Evolutionary conservation across 1,140 invertebrate species (phyloP), one percentile per base, ranked within the genome.

Genomic region (Apis florea): DNA sequence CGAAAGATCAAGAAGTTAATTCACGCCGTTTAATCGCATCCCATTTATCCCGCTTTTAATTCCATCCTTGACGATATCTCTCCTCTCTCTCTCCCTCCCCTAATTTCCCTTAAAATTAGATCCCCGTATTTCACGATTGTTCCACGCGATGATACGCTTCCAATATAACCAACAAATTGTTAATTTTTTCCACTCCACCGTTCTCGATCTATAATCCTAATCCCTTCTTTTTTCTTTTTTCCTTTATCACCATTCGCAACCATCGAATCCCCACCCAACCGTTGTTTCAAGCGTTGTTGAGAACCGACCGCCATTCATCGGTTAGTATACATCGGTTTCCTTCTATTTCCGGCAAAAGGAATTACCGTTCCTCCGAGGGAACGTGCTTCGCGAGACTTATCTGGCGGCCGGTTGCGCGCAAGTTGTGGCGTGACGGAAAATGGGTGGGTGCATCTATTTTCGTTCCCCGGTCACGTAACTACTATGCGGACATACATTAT

Each of bases 381-480:
- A 84, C 73, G 82, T 86, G 72, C 72, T 64, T 40, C 82, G 77
- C 79, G 75, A 81, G 79, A 74, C 75, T 85, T 63, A 77, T 64
- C 82, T 71, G 53, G 47, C 69, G 61, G n/a, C 63, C 82, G 82
- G 31, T 40, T 58, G 81, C 80, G 85, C 81, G 66, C 76, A 59
- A 72, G 85, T 74, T 86, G 2, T 31, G 56, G 77, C 85, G 85
- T 87, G 85, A 84, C 86, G 83, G 86, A 84, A 87, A 87, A 87
- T 84, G 79, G 85, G 85, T 66, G 85, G 80, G 61, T 79, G 78
- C 83, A 76, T 87, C 86, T 87, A 87, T 87, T 87, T 87, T 87
- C 75, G 86, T 87, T 87, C 74, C 19, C 85, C 67, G 85, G 82
- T 87, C 86, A 87, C 86, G 86, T 87, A 87, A 87, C 86, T 78